A percentile compares a stretch with the other conserved stretches of the same genome.
Conservation (phyloP, 2,113 vertebrate genomes). For the Cochlearius cochlearius region DNA sequence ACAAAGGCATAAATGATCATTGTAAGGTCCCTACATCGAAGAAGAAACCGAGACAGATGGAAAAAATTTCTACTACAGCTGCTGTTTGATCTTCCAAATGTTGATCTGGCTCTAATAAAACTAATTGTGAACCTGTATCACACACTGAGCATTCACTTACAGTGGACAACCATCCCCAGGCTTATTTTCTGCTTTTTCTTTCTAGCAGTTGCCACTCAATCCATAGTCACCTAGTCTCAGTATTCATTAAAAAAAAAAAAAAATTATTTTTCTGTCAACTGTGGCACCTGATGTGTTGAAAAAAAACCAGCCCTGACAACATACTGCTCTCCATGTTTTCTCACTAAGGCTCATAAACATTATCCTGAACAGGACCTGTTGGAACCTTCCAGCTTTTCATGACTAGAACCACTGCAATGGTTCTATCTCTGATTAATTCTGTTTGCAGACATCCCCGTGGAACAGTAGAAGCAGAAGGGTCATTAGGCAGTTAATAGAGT, state of each 20-base stretch:
- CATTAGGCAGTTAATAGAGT: background rate
- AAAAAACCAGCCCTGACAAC: background rate
- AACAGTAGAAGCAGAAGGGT: background rate
- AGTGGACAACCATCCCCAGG: background rate
- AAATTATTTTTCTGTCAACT: background rate
- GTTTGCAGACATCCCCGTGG: background rate
- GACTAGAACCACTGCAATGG: background rate
- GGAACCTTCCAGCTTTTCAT: background rate
- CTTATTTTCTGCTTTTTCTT: background rate
- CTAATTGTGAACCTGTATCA: slow-evolving; percentile 64
- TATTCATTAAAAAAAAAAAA: background rate
- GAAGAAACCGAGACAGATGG: slow-evolving; percentile 63
- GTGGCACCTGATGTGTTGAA: background rate
- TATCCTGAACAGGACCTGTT: background rate
- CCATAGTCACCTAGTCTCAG: background rate
- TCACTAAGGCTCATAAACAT: background rate
- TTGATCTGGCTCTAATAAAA: slow-evolving; percentile 68
- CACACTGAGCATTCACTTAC: background rate
- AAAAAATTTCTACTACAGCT: slow-evolving; percentile 60
- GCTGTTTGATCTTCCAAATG: slow-evolving; percentile 69
- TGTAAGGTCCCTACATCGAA: slow-evolving; percentile 53
- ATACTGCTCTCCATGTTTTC: background rate
- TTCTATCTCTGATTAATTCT: background rate
- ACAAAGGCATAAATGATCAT: slow-evolving; percentile 55
- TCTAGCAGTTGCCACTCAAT: background rate